Conservation (phyloP, 1,140 invertebrate genomes). For the Anoplophora glabripennis region DNA sequence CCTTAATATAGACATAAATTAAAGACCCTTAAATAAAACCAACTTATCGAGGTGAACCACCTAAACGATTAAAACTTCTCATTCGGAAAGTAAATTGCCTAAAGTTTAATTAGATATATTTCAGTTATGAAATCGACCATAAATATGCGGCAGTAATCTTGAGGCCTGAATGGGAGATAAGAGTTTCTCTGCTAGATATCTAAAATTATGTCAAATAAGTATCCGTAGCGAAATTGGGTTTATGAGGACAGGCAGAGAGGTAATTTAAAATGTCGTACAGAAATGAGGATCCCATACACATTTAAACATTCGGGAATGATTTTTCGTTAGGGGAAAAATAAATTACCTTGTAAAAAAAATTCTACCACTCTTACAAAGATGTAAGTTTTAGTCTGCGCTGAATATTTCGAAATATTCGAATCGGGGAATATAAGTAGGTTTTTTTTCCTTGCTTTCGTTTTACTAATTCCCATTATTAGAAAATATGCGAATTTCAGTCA, state of each 20-base stretch:
- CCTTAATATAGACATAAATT: too few species aligned
- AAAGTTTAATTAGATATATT: neutral
- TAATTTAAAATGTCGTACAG: neutral
- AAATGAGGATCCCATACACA: too few species aligned
- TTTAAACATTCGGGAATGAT: too few species aligned
- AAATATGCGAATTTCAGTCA: neutral
- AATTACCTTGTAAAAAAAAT: too few species aligned
- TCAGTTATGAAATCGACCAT: constrained; percentile 23
- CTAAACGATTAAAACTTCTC: too few species aligned
- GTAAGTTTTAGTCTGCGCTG: too few species aligned
- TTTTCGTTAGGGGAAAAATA: neutral
- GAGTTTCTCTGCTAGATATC: constrained; percentile 26
- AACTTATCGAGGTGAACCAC: too few species aligned
- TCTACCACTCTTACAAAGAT: too few species aligned
- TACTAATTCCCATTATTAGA: neutral
- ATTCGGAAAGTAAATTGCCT: too few species aligned
- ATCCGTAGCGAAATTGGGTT: constrained; percentile 6
- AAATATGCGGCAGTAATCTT: constrained; percentile 12
- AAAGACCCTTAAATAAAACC: too few species aligned
- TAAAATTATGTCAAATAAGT: constrained; percentile 33
- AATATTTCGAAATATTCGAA: too few species aligned
- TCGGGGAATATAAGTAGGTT: too few species aligned
- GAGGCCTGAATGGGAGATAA: constrained; percentile 30
- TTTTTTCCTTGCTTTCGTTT: neutral
- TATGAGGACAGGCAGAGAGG: neutral